Conservation (phyloP, 2,113 vertebrate species). For the Holacanthus passer region DNA sequence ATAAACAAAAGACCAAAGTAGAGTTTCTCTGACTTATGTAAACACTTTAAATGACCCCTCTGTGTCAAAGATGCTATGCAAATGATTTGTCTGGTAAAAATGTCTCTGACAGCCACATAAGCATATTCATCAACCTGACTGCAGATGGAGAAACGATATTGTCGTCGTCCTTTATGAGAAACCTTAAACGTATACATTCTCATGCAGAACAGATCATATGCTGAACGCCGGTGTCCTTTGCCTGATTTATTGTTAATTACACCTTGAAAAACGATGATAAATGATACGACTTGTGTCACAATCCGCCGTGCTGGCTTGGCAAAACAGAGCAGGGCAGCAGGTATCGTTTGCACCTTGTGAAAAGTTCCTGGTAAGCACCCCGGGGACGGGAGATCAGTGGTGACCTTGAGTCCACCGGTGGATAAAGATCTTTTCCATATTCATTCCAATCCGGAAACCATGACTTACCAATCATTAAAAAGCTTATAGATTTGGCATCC, state of each 20-base stretch:
- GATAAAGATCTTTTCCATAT: slow-evolving; percentile 80
- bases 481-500: slow-evolving; percentile 74
- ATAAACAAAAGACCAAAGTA: neutral
- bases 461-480: slow-evolving; percentile 82
- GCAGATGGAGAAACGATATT: neutral
- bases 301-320: slow-evolving; percentile 35
- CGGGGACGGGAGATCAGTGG: slow-evolving; percentile 63
- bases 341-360: slow-evolving; percentile 64
- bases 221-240: slow-evolving; percentile 10
- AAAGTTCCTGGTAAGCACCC: slow-evolving; percentile 69
- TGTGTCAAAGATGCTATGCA: neutral
- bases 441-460: slow-evolving; percentile 78
- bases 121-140: neutral
- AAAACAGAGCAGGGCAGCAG: slow-evolving; percentile 37
- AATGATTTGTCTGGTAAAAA: neutral
- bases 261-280: slow-evolving; percentile 49
- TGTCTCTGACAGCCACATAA: neutral
- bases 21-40: neutral
- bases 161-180: neutral
- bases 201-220: neutral
- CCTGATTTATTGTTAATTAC: slow-evolving; percentile 41
- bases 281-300: slow-evolving; percentile 52
- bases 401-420: slow-evolving; percentile 76
- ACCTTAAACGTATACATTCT: neutral
- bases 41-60: neutral